Evolutionary conservation across 2,797 vertebrate species (phyloP).

Genomic region (Pseudocheirus occidentalis): DNA sequence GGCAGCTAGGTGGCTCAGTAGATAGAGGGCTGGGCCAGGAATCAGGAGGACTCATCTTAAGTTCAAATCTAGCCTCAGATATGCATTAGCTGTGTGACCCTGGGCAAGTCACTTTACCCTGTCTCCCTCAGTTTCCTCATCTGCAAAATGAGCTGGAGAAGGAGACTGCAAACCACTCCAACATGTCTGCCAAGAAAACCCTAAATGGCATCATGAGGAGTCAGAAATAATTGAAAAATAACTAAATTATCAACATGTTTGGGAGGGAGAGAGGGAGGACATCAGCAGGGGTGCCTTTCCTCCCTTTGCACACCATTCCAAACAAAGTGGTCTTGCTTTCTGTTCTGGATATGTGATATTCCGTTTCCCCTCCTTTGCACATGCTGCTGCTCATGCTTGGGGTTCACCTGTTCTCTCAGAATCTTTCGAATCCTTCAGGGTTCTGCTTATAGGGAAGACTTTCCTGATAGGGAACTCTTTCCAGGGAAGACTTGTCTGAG

Average conservation of each 20-base stretch:
- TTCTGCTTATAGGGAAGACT: neutral
- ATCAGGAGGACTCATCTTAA: neutral
- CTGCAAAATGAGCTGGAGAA: neutral
- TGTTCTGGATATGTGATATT: neutral
- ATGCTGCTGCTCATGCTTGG: no score
- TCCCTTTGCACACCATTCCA: accelerated
- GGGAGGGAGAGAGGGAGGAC: no score
- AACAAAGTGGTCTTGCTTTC: neutral
- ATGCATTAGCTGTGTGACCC: no score
- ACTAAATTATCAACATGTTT: neutral
- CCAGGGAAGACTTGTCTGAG: neutral
- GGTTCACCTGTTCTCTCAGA: no score
- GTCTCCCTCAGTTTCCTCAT: neutral
- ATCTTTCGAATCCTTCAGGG: neutral
- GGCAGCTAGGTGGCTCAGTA: no score
- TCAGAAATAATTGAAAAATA: neutral
- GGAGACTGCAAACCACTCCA: neutral
- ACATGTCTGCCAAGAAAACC: neutral
- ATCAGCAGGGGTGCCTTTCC: no score
- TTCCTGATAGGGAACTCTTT: no score
- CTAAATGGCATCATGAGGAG: neutral
- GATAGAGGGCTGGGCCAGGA: no score
- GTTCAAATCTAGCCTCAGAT: neutral
- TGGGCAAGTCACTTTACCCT: accelerated
- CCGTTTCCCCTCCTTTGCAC: no score